Percentiles rank a stretch among this genome's conserved stretches.
phyloP scores from a whole-genome alignment of 2,113 vertebrate genomes.

The Bubo scandiacus region DNA sequence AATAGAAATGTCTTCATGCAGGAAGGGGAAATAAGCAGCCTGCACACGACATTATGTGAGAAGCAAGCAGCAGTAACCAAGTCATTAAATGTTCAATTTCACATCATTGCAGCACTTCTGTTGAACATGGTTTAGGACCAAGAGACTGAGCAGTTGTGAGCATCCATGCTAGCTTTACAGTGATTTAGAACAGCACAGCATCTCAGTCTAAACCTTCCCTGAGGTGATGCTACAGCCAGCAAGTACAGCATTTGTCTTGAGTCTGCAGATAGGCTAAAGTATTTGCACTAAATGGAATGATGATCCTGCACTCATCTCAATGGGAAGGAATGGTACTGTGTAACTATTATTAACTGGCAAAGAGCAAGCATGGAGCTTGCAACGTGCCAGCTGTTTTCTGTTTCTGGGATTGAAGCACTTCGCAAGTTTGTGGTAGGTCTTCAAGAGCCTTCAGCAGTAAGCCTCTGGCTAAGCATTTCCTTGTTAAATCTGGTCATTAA shows the following conservation, averaged over 20 bases:
- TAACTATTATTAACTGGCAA: not conserved
- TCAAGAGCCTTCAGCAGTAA: not conserved
- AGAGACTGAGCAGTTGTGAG: not conserved
- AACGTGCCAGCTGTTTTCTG: rapidly evolving
- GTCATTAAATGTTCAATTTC: not conserved
- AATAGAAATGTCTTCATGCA: not conserved
- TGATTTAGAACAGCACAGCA: not conserved
- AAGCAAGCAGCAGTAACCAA: not conserved
- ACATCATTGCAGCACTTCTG: not conserved
- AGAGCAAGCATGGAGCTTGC: not conserved
- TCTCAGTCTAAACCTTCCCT: not conserved
- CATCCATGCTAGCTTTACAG: not conserved
- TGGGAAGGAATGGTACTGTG: rapidly evolving
- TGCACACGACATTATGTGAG: not conserved
- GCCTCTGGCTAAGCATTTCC: not conserved
- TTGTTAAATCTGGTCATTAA: not conserved
- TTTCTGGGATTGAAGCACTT: not conserved
- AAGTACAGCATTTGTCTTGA: not conserved
- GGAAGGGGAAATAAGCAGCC: not conserved
- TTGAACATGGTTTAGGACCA: not conserved
- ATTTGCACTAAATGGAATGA: rapidly evolving
- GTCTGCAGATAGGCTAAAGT: not conserved
- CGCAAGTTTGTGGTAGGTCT: not conserved
- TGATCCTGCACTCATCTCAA: not conserved
- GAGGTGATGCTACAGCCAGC: not conserved